Base-by-base conservation (phyloP, 2,888 invertebrate species). In the Griposia aprilina region DNA sequence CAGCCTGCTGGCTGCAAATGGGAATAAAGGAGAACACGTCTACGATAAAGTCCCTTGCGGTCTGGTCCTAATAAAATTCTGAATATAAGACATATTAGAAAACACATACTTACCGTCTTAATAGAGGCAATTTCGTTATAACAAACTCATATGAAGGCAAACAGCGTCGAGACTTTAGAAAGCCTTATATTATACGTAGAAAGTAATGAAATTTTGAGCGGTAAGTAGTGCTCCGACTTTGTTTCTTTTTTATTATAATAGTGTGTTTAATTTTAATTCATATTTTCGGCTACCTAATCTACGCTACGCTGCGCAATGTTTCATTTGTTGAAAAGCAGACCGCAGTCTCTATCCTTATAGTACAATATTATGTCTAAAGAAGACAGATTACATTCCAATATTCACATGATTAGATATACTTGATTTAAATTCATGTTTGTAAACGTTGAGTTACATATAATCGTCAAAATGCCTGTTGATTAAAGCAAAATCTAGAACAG, bases 131-230 rank as follows among this genome's bases (percentile, higher is more conserved):
- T 85, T 81, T 83, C 62, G 85, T 77, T 67, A 77, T 82, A 83
- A 83, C 85, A 83, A 85, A 81, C 83, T 83, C 83, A 82, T 85
- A 85, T 78, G 73, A 70, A 81, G 73, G 73, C 85, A 85, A 85
- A 83, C 82, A 83, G 36, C 65, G 82, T 66, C 62, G 77, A 83
- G 84, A 66, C 85, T 85, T 85, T 85, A 83, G 83, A 83, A 83
- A 85, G 82, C 85, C 83, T 81, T 85, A 62, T 81, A 73, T 70
- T 85, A 63, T 81, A 81, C 85, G 66, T 85, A 81, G 83, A 85
- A 83, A 85, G 85, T 83, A 85, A 85, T 83, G 70, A 85, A 85
- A 77, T 83, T 83, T 85, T 83, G 77, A 81, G 66, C 68, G 30
- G 77, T 77, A 77, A 69, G 72, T 80, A 81, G 85, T 72, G 85